Base-by-base conservation (phyloP, 2,797 vertebrate species). In the Hydrophis major region DNA sequence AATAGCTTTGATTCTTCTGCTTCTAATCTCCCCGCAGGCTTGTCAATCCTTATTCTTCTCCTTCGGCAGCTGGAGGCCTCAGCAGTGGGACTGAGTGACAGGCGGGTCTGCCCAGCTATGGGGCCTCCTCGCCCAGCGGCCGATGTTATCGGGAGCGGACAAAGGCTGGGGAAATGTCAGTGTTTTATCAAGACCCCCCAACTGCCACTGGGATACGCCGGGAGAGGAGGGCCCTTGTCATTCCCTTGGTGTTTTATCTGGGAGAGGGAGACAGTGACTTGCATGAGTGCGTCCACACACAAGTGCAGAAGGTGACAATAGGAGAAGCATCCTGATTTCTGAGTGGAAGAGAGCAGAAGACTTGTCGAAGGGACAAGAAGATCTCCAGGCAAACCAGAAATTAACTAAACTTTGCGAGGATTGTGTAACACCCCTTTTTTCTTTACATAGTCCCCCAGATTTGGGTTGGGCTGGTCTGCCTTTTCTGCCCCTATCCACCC, bases 111-210 rank as follows among this genome's bases (percentile, higher is more conserved):
- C 92, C 92, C 55, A 37, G 78, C 28, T 53, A 42, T 50, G 86
- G n/a, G 6, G 89, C 56, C 86, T 89, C 61, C 89, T 22, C 12
- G 78, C 5, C 12, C 63, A 16, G 87, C 59, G 0, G 27, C 61
- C 83, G 93, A 94, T 93, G 32, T 32, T 69, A 95, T 94, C 92
- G 6, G 11, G 6, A 20, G 28, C 0, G 10, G 92, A 95, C 93
- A 92, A 94, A 89, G 53, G 87, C 83, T 42, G 6, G 59, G 53
- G 94, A 95, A 94, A 94, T 94, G 94, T 94, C 94, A 95, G 50
- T 0, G 53, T 28, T 47, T 90, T 93, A 92, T 93, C 94, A 47
- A 42, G 25, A n/a, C 78, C 18, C 55, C 83, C 92, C 25, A n/a
- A 88, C 63, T 14, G 37, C 42, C 32, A 22, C 87, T 13, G 1